A percentile compares a stretch with the other conserved stretches of the same genome.
Conservation (phyloP, 2,797 vertebrate species). For the Danio jaintianensis region DNA sequence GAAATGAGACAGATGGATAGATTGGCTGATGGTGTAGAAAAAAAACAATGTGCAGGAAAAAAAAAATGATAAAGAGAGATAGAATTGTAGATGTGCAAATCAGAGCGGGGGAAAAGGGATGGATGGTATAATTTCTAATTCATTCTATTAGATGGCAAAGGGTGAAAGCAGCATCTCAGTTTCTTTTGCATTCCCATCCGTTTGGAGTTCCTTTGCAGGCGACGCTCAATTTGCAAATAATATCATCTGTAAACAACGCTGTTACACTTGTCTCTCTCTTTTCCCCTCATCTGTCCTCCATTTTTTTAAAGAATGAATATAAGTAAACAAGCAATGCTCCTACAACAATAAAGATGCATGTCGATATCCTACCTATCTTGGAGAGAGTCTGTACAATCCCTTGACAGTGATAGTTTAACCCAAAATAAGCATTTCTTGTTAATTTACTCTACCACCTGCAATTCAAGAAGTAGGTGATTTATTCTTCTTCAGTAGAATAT, state of each 20-base stretch:
- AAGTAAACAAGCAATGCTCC: slow-evolving; percentile 28
- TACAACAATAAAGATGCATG: slow-evolving; percentile 6
- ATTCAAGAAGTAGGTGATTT: no score
- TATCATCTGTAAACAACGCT: slow-evolving; percentile 66
- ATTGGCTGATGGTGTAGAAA: slow-evolving; percentile 36
- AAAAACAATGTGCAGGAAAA: slow-evolving; percentile 9
- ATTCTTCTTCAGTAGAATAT: no score
- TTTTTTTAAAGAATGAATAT: slow-evolving; percentile 67
- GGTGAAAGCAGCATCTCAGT: slow-evolving; percentile 45
- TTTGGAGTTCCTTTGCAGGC: slow-evolving; percentile 31
- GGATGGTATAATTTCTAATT: slow-evolving; percentile 55
- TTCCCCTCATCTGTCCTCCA: slow-evolving; percentile 1
- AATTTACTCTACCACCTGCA: no score
- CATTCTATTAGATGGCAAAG: slow-evolving; percentile 47
- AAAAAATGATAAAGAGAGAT: slow-evolving; percentile 38
- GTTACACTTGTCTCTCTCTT: slow-evolving; percentile 43
- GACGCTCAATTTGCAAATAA: slow-evolving; percentile 64
- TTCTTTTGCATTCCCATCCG: slow-evolving; percentile 23
- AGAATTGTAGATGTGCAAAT: slow-evolving; percentile 40
- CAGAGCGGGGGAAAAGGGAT: slow-evolving; percentile 2
- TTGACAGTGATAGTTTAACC: neutral
- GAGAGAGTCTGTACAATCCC: neutral
- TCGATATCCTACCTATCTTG: neutral
- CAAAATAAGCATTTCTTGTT: no score
- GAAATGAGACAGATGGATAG: slow-evolving; percentile 49